Base-by-base conservation (phyloP, 2,888 invertebrate genomes). In the Drosophila villosipedis region DNA sequence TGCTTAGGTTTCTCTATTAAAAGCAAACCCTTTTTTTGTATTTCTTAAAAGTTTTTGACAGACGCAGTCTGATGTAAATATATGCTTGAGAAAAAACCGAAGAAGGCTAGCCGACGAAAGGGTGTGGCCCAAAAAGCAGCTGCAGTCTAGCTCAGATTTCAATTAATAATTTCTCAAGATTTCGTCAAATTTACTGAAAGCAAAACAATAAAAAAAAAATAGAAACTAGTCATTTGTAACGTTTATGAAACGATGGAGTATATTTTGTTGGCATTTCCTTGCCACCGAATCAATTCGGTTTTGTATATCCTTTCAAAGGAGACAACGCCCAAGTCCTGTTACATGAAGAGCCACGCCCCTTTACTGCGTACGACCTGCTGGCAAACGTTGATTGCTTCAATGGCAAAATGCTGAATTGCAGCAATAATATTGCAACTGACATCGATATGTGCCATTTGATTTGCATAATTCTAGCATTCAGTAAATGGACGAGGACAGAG, bases 391-490 rank as follows among this genome's bases (percentile, higher is more conserved):
- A 83, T 83, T 84, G 82, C 84, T 67, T 47, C 41, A 68, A 70
- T 73, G 69, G 64, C 66, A 70, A 73, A 82, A 61, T 87, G 90
- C 88, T 85, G 90, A 88, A 88, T 84, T 84, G 84, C 84, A 82
- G 84, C 90, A 84, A 84, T 84, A 84, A 84, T 84, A 84, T 82
- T 84, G 84, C 84, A 84, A 87, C 82, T 87, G 90, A 88, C 90
- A 88, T 78, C 78, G 85, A 84, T 84, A 90, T 85, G 78, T 90
- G 88, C 83, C 83, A 90, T 86, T 86, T 86, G 90, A 86, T 86
- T 90, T 86, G 90, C 90, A 86, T 86, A 86, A 86, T 88, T 82
- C 78, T 59, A 66, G 73, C 73, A 73, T 74, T 64, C 79, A 74
- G 80, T 61, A 14, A 57, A 53, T 50, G 43, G 47, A 62, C 69